A percentile compares a stretch with the other conserved stretches of the same genome.
Evolutionary conservation across 1,140 invertebrate genomes (phyloP).

Genomic region (Drosophila elegans): DNA sequence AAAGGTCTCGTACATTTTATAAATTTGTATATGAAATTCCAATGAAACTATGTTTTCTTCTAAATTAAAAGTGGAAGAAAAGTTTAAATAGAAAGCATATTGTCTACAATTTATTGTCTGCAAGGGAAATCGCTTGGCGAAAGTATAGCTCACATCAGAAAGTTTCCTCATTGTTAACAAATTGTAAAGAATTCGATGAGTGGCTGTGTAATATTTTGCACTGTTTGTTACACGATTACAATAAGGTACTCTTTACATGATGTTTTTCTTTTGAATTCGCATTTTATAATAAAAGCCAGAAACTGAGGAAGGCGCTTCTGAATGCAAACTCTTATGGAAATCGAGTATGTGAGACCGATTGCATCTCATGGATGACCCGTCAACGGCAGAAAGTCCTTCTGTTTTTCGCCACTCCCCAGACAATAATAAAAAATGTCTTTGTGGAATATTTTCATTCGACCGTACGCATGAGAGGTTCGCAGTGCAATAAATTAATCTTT

Average conservation of each 20-base stretch:
- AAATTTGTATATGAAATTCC: no score
- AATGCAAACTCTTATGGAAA: neutral
- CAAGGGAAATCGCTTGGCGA: neutral
- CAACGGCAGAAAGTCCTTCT: conserved; percentile 2
- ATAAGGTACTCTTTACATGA: conserved; percentile 20
- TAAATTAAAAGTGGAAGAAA: no score
- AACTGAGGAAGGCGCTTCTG: conserved; percentile 18
- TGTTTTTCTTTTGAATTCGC: conserved; percentile 18
- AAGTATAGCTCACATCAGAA: neutral
- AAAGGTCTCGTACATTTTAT: no score
- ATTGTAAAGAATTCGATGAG: conserved; percentile 11
- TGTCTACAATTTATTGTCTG: neutral
- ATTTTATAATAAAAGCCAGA: conserved; percentile 18
- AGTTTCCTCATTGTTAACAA: conserved; percentile 9
- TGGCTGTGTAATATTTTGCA: conserved; percentile 1
- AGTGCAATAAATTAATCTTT: conserved; percentile 49
- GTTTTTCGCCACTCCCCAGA: neutral
- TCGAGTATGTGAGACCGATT: conserved; percentile 18
- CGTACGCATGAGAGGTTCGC: conserved; percentile 15
- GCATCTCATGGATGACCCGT: conserved; percentile 29
- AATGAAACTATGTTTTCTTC: no score
- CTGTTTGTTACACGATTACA: neutral
- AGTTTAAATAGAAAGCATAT: no score
- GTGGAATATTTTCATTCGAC: conserved; percentile 16
- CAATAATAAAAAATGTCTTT: conserved; percentile 17